phyloP scores from a whole-genome alignment of 2,113 vertebrate genomes.

The Nothobranchius kuhntae region DNA sequence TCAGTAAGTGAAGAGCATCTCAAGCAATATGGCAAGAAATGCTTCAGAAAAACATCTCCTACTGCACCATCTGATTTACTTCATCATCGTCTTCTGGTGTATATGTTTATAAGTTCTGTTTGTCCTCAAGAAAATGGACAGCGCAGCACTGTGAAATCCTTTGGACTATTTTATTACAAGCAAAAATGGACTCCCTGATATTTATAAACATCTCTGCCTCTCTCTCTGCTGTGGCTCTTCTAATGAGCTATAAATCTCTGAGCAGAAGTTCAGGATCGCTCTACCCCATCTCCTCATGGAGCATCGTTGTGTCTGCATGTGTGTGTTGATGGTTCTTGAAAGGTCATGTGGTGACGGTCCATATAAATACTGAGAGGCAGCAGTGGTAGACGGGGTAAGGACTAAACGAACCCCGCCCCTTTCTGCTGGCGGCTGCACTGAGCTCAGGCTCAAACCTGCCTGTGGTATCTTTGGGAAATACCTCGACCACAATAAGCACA shows the following conservation, averaged over 20 bases:
- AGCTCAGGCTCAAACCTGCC: conserved; percentile 36
- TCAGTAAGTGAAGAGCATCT: no score
- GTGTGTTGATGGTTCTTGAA: conserved; percentile 42
- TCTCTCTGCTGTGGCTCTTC: conserved; percentile 41
- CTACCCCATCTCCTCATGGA: conserved; percentile 40
- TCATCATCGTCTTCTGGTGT: conserved; percentile 2
- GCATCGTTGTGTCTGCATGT: conserved; percentile 41
- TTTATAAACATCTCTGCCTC: conserved; percentile 65
- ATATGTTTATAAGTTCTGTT: conserved; percentile 28
- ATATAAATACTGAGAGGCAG: conserved; percentile 65
- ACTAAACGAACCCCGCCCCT: conserved; percentile 14
- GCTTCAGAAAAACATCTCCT: no score
- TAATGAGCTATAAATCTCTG: conserved; percentile 60
- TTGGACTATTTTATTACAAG: conserved; percentile 49
- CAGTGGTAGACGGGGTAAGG: neutral
- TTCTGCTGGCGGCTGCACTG: conserved; percentile 27
- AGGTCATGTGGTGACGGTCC: conserved; percentile 53
- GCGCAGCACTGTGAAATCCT: conserved; percentile 30
- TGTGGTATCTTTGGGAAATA: conserved; percentile 48
- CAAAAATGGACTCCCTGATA: conserved; percentile 65
- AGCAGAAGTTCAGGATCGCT: conserved; percentile 48
- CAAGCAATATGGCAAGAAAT: no score
- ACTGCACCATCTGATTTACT: conserved; percentile 4
- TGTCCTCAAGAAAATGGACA: conserved; percentile 46
- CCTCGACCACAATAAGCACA: conserved; percentile 38